Percentiles rank a stretch among this genome's conserved stretches.
These are phyloP conservation scores for Microtus montanus DNA, from an alignment of 2,113 vertebrate genomes.

Conservation along the genomic window DNA sequence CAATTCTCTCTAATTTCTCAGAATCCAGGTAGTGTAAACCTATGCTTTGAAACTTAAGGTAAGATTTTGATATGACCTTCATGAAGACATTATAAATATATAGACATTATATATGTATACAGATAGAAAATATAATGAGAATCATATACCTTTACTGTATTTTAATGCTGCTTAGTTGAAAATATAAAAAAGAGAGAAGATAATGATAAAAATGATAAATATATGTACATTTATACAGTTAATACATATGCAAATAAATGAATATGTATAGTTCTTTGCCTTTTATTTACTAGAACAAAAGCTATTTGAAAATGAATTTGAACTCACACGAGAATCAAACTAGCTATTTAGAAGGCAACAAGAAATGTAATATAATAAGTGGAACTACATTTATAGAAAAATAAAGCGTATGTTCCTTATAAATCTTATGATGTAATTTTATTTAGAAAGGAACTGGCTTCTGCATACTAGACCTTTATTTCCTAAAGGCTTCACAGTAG, in stretches of 20 bases:
- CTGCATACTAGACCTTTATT: not conserved
- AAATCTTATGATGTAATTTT: not conserved
- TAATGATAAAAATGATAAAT: too few relatives aligned
- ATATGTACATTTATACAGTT: too few relatives aligned
- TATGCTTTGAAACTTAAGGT: not conserved
- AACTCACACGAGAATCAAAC: not conserved
- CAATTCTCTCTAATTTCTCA: not conserved
- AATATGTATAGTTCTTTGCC: not conserved
- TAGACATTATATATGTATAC: too few relatives aligned
- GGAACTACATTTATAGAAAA: not conserved
- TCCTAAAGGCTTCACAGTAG: not conserved
- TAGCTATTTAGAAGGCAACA: not conserved
- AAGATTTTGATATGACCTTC: not conserved
- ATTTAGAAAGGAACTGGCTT: not conserved
- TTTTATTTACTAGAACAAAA: not conserved
- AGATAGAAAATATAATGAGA: not conserved
- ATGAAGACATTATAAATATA: not conserved
- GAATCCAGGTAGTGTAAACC: not conserved
- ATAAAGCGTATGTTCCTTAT: not conserved
- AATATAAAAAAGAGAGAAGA: not conserved
- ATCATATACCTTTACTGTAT: not conserved
- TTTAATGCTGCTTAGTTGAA: not conserved
- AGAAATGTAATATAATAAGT: not conserved
- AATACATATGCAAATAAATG: too few relatives aligned
- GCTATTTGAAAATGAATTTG: not conserved